Conservation (phyloP, 2,888 invertebrate species). For the Lymantria monacha region DNA sequence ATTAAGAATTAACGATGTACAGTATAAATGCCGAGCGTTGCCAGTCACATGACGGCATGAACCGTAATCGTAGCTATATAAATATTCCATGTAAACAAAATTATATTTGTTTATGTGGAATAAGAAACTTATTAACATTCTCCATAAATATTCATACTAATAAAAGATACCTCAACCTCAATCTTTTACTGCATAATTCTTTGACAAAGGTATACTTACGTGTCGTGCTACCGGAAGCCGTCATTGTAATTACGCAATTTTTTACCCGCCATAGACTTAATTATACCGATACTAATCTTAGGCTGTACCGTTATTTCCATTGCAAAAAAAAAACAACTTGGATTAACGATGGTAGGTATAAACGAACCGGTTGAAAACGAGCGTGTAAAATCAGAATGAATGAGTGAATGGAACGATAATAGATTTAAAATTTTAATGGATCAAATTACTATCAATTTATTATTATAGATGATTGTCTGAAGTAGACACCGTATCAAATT, state of each 20-base stretch:
- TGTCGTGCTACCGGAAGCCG: conserved; percentile 17
- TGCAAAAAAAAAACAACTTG: conserved; percentile 24
- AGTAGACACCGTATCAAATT: not conserved
- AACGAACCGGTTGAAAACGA: conserved; percentile 10
- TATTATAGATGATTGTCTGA: not conserved
- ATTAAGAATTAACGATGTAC: no score
- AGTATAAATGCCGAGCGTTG: no score
- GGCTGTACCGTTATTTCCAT: conserved; percentile 27
- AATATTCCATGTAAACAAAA: no score
- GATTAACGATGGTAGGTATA: conserved; percentile 16
- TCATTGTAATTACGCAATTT: conserved; percentile 30
- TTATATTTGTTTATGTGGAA: no score
- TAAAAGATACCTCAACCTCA: no score
- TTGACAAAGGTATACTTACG: not conserved
- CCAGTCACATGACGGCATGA: no score
- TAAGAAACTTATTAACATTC: no score
- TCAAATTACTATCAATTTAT: not conserved
- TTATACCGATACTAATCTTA: conserved; percentile 37
- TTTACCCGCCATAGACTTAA: conserved; percentile 26
- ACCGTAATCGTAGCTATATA: no score
- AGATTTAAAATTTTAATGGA: not conserved
- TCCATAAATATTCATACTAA: no score
- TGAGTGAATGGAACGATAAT: conserved; percentile 2
- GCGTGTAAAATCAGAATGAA: conserved; percentile 4
- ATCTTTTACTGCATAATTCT: not conserved